Conservation (phyloP, 2,113 vertebrate genomes). For the Chrysemys picta region DNA sequence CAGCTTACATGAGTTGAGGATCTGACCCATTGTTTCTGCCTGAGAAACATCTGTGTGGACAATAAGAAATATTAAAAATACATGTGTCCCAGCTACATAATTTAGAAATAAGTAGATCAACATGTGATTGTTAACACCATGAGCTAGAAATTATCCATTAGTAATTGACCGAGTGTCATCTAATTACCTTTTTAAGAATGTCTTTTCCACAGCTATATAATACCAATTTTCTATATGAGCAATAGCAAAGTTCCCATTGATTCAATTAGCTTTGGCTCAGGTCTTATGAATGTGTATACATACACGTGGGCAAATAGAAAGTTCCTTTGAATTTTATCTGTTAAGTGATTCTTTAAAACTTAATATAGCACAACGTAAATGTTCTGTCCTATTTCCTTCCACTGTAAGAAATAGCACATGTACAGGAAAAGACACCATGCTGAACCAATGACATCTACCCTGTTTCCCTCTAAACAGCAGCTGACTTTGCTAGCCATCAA, state of each 20-base stretch:
- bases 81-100: not conserved
- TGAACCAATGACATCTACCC: not conserved
- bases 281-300: not conserved
- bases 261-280: not conserved
- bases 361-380: not conserved
- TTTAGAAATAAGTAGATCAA: slow-evolving; percentile 1
- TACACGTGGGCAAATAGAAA: not conserved
- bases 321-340: not conserved
- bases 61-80: slow-evolving; percentile 24
- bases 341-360: not conserved
- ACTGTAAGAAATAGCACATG: not conserved
- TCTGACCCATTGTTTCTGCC: not conserved
- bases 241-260: not conserved
- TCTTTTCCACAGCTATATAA: not conserved
- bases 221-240: not conserved
- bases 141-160: slow-evolving; percentile 7
- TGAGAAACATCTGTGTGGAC: not conserved
- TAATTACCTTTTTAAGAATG: not conserved
- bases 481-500: not conserved
- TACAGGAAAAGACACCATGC: not conserved
- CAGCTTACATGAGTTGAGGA: slow-evolving; percentile 14
- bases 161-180: not conserved
- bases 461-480: not conserved
- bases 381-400: not conserved
- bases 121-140: not conserved